A percentile compares a stretch with the other conserved stretches of the same genome.
Evolutionary conservation across 2,888 invertebrate genomes (phyloP).

Genomic region (Trilocha varians): DNA sequence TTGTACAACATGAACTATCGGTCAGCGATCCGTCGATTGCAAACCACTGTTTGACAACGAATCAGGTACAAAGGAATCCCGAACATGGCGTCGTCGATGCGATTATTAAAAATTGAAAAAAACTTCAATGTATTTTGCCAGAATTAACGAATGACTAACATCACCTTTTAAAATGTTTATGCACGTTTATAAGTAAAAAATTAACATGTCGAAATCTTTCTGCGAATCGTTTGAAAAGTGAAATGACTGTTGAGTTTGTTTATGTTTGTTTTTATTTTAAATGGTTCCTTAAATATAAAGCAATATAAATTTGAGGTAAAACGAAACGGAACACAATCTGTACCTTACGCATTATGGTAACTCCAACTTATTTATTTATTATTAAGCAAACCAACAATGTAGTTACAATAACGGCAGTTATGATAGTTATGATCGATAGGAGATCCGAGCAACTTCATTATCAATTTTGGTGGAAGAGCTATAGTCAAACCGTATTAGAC

Average conservation of each 20-base stretch:
- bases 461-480: too few relatives aligned
- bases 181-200: constrained; percentile 27
- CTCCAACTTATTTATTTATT: too few relatives aligned
- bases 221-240: neutral
- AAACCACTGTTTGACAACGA: too few relatives aligned
- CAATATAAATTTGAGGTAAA: neutral
- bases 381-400: too few relatives aligned
- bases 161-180: constrained; percentile 29
- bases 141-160: constrained; percentile 51
- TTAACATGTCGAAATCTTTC: constrained; percentile 1
- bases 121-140: constrained; percentile 22
- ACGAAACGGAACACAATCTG: too few relatives aligned
- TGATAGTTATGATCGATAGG: too few relatives aligned
- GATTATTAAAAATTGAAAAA: constrained; percentile 15
- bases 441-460: too few relatives aligned
- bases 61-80: constrained; percentile 31
- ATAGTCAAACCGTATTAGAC: too few relatives aligned
- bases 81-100: constrained; percentile 11
- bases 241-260: neutral
- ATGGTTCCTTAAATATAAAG: neutral
- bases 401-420: too few relatives aligned
- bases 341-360: too few relatives aligned
- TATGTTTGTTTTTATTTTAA: neutral
- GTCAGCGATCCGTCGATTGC: too few relatives aligned
- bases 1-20: too few relatives aligned